Base-by-base conservation (phyloP, 2,797 vertebrate species). In the Alosa sapidissima region DNA sequence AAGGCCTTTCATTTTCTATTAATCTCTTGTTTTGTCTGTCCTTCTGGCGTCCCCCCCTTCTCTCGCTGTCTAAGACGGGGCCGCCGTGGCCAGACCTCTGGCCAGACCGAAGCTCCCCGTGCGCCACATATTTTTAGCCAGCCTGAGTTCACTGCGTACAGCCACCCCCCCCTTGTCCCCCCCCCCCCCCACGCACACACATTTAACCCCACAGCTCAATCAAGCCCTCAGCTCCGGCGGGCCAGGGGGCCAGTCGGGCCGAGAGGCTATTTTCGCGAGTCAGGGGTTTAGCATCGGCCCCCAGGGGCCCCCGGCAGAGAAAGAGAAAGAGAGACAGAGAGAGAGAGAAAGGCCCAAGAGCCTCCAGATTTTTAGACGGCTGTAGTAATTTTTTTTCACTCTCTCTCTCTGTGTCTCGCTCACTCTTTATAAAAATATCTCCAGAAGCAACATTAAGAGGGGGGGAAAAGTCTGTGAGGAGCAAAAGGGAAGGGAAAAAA, bases 51-150 rank as follows among this genome's bases (percentile, higher is more conserved):
- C 84, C 88, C 83, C 86, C 78, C 58, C 84, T 83, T 90, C 86
- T 86, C 89, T 89, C 86, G 72, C 72, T 78, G 90, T 91, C 89
- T 91, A 88, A 90, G 86, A 90, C 82, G 91, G 86, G 89, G 93
- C 94, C 92, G 90, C 87, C 81, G 85, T 83, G 91, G 90, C 88
- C 91, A 85, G 14, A 45, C 89, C 81, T 81, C 54, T 88, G 36
- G 72, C 92, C 93, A 92, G 90, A 93, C 93, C 94, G 92, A 93
- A 87, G 90, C 85, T 90, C 91, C 92, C 92, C 89, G 83, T 92
- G 90, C 78, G 84, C 88, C 88, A 87, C 83, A 7, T 90, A 90
- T 92, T 87, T 91, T 86, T 81, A 89, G 86, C 89, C 90, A 82
- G 87, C 91, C 89, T 92, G 91, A 85, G 92, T 90, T 92, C 92